These are phyloP conservation scores for Agrochola litura DNA, from an alignment of 2,888 invertebrate genomes.

Conservation along the genomic window DNA sequence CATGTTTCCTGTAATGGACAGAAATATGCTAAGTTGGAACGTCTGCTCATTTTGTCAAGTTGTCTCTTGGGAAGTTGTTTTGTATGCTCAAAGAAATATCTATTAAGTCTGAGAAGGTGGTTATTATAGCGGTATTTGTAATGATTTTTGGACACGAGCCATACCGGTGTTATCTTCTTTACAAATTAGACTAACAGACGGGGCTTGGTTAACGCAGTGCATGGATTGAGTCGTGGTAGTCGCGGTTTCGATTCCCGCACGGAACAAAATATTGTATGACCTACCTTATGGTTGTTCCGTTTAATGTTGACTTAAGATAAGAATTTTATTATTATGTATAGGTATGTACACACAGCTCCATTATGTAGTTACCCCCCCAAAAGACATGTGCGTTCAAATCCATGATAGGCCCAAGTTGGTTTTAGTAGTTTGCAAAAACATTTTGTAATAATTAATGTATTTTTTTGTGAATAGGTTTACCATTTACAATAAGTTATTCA, in stretches of 20 bases:
- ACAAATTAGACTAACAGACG: neutral
- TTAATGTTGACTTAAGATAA: neutral
- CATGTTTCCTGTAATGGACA: constrained; percentile 69
- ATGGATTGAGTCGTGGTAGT: too few relatives aligned
- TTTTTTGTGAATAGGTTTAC: too few relatives aligned
- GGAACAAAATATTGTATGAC: too few relatives aligned
- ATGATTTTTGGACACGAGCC: neutral
- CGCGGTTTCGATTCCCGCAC: too few relatives aligned
- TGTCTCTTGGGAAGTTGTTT: neutral
- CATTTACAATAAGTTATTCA: too few relatives aligned
- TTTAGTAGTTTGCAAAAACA: too few relatives aligned
- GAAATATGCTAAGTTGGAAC: neutral
- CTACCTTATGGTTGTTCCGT: neutral
- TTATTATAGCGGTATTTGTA: neutral
- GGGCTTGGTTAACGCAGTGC: neutral
- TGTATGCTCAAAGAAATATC: neutral
- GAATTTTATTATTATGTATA: neutral
- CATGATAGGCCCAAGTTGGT: too few relatives aligned
- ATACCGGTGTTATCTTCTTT: neutral
- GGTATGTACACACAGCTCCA: neutral
- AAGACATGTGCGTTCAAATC: too few relatives aligned
- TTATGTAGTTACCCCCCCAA: too few relatives aligned
- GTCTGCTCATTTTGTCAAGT: constrained; percentile 2
- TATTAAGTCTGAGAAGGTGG: neutral
- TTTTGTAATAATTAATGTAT: too few relatives aligned